A percentile compares a stretch with the other conserved stretches of the same genome.
phyloP scores from a whole-genome alignment of 1,140 invertebrate genomes.

The Himalopsyche phryganea region DNA sequence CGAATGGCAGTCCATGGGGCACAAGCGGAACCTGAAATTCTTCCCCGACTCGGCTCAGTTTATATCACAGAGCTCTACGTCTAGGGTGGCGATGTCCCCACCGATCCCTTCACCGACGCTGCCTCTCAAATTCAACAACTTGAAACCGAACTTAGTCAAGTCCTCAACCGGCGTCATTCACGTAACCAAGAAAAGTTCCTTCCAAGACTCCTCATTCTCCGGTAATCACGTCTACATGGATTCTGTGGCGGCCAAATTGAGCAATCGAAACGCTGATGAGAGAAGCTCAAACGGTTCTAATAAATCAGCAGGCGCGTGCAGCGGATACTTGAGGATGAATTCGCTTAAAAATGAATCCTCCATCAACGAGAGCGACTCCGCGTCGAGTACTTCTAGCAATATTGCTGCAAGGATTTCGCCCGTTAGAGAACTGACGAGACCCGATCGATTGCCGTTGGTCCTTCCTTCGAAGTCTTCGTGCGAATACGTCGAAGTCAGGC shows the following conservation, averaged over 20 bases:
- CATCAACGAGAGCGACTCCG: conserved; percentile 35
- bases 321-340: conserved; percentile 49
- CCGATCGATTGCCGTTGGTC: not conserved
- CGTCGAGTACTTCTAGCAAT: conserved; percentile 2
- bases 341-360: conserved; percentile 38
- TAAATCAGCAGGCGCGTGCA: conserved; percentile 41
- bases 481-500: conserved; percentile 45
- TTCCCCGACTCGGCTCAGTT: not conserved
- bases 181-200: not conserved
- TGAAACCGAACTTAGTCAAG: not conserved
- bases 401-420: conserved; percentile 34
- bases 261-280: conserved; percentile 40
- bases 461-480: conserved; percentile 27
- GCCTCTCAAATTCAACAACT: not conserved
- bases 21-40: not conserved
- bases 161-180: not conserved
- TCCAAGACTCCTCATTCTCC: conserved; percentile 13
- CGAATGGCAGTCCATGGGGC: not conserved
- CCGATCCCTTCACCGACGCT: conserved; percentile 6
- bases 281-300: conserved; percentile 44
- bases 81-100: conserved; percentile 20
- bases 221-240: conserved; percentile 37
- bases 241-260: conserved; percentile 38
- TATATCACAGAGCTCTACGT: conserved; percentile 34
- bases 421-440: not conserved